phyloP scores from a whole-genome alignment of 2,113 vertebrate species.

The Neodontobutis hainanensis region DNA sequence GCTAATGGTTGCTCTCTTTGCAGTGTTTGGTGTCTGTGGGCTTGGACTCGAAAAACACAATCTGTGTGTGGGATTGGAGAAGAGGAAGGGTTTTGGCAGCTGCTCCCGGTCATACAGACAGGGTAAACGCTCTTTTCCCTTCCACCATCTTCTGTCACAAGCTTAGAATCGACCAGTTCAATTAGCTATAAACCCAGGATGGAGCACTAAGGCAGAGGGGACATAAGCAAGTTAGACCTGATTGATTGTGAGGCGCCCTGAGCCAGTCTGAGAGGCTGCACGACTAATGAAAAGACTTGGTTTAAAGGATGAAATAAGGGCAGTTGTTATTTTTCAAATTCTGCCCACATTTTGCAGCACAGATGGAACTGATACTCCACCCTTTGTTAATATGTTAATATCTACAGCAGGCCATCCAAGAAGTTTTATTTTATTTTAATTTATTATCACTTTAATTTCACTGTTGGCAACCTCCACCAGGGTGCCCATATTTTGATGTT shows the following conservation, averaged over 20 bases:
- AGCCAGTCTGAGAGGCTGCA: slow-evolving; percentile 35
- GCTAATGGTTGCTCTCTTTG: slow-evolving; percentile 55
- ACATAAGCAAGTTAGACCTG: slow-evolving; percentile 64
- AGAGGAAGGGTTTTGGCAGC: slow-evolving; percentile 92
- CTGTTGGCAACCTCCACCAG: too few relatives aligned
- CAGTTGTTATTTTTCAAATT: slow-evolving; percentile 48
- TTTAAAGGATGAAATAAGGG: slow-evolving; percentile 61
- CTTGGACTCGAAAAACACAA: slow-evolving; percentile 97
- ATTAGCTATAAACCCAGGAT: slow-evolving; percentile 48
- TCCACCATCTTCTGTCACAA: slow-evolving; percentile 26
- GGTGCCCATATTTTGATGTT: too few relatives aligned
- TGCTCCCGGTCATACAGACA: slow-evolving; percentile 96
- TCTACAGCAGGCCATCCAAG: too few relatives aligned
- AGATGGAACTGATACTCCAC: slow-evolving; percentile 14
- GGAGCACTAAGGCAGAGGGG: slow-evolving; percentile 31
- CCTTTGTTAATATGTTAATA: neutral
- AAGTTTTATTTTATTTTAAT: too few relatives aligned
- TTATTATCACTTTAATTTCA: too few relatives aligned
- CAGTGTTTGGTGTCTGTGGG: slow-evolving; percentile 98
- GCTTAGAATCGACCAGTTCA: slow-evolving; percentile 48
- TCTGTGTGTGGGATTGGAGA: slow-evolving; percentile 99
- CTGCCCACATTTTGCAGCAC: slow-evolving; percentile 41
- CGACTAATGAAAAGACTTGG: slow-evolving; percentile 64
- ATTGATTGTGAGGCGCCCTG: slow-evolving; percentile 58
- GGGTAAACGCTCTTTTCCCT: slow-evolving; percentile 80